A percentile compares a stretch with the other conserved stretches of the same genome.
phyloP scores from a whole-genome alignment of 2,888 invertebrate species.

The Corbicula japonica region DNA sequence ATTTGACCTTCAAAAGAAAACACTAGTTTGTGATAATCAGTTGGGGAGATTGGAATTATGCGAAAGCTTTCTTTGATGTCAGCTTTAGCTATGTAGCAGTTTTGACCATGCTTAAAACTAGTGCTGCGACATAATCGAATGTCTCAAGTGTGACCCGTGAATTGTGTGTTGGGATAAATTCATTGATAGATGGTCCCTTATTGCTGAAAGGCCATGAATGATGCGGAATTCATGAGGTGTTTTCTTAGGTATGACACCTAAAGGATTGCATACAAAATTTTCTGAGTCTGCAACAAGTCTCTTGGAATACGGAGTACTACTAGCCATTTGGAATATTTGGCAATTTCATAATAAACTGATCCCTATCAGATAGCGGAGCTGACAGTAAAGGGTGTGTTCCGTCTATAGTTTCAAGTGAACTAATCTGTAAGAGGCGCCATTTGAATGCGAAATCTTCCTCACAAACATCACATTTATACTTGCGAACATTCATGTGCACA shows the following conservation, averaged over 20 bases:
- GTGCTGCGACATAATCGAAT: conserved; percentile 35
- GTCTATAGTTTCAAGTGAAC: too few species aligned
- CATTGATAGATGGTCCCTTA: conserved; percentile 39
- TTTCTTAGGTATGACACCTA: conserved; percentile 55
- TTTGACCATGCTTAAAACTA: conserved; percentile 36
- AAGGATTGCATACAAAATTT: conserved; percentile 44
- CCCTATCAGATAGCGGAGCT: too few species aligned
- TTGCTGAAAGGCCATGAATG: conserved; percentile 51
- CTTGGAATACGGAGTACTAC: too few species aligned
- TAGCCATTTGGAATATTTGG: too few species aligned
- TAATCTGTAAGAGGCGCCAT: too few species aligned
- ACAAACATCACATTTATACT: too few species aligned
- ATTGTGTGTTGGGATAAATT: conserved; percentile 37
- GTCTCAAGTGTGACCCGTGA: conserved; percentile 44
- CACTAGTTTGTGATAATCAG: conserved; percentile 53
- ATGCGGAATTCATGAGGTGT: conserved; percentile 27
- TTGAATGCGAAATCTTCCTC: too few species aligned
- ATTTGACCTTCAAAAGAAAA: conserved; percentile 45
- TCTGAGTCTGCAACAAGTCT: conserved; percentile 34
- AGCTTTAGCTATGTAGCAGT: conserved; percentile 47
- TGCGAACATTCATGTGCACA: too few species aligned
- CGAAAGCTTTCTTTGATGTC: conserved; percentile 62
- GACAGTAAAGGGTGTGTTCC: too few species aligned
- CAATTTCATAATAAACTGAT: too few species aligned
- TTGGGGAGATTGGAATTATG: conserved; percentile 52